Base-by-base conservation (phyloP, 1,140 invertebrate genomes). In the Batillaria attramentaria region DNA sequence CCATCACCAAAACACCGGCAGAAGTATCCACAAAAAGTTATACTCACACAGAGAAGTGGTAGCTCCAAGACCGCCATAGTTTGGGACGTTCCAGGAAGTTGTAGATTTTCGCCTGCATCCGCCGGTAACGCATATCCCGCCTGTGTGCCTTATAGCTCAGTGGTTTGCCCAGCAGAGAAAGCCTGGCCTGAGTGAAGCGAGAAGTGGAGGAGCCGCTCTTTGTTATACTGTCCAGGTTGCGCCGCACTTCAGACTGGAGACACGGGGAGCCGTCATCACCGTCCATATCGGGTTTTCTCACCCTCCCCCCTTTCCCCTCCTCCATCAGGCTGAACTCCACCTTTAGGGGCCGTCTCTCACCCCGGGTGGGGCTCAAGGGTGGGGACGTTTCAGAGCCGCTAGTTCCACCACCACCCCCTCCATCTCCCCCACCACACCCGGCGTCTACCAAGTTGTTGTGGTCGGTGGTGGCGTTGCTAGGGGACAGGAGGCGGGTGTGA, bases 41-140 rank as follows among this genome's bases (percentile, higher is more conserved):
- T 87, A 93, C 96, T 97, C 94, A 98, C 97, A 98, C 95, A 87
- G 96, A 92, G 91, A 98, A 94, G 93, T 98, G 97, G 93, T 98
- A 98, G 83, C 95, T 92, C 88, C 97, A 94, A 78, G 96, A 95
- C 89, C 94, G 94, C 89, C 94, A 93, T 82, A 95, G 95, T 84
- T 96, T 93, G 76, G 97, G 97, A 89, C 97, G 92, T 92, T 98
- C 97, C 88, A 98, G 93, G 92, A 98, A 98, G 92, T 98, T 98
- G 93, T 98, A 97, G 89, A 97, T 93, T 91, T 95, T 94, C 87
- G 95, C 95, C 92, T 98, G 97, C 72, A 96, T 92, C 88, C 95
- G 94, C 87, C 97, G 93, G 92, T 97, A 97, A 83, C 95, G 93
- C 90, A 95, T 95, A 93, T 97, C 96, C 92, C 95, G 94, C 33